phyloP scores from a whole-genome alignment of 2,888 invertebrate genomes.

The Mechanitis mazaeus region DNA sequence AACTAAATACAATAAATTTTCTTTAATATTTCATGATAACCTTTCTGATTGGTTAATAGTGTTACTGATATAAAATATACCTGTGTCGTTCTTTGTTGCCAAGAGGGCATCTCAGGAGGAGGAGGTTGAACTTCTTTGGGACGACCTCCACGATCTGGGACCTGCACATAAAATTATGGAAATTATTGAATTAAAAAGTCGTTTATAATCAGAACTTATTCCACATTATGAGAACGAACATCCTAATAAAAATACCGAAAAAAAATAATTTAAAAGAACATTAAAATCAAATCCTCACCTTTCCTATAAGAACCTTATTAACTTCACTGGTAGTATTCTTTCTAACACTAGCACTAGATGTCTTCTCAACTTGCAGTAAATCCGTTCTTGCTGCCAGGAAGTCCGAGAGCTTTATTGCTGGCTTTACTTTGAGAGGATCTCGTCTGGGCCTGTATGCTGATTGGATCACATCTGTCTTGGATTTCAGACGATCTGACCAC shows the following conservation, averaged over 20 bases:
- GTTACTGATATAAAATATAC: slow-evolving; percentile 12
- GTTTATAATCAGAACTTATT: too few relatives aligned
- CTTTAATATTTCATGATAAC: too few relatives aligned
- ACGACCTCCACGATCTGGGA: slow-evolving; percentile 96
- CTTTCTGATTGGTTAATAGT: not conserved
- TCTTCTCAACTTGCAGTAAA: slow-evolving; percentile 92
- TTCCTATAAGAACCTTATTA: slow-evolving; percentile 92
- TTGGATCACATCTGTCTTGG: slow-evolving; percentile 83
- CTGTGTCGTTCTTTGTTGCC: slow-evolving; percentile 78
- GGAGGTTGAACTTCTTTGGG: slow-evolving; percentile 94
- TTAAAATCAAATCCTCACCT: slow-evolving; percentile 59
- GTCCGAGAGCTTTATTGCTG: slow-evolving; percentile 83
- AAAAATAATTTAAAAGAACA: too few relatives aligned
- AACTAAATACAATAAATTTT: too few relatives aligned
- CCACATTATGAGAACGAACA: too few relatives aligned
- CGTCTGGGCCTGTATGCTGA: slow-evolving; percentile 60
- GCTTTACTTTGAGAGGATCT: slow-evolving; percentile 71
- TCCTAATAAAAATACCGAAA: too few relatives aligned
- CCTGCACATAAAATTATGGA: slow-evolving; percentile 60
- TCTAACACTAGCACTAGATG: slow-evolving; percentile 89
- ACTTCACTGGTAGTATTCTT: slow-evolving; percentile 89
- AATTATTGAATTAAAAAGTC: not conserved
- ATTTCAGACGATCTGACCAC: slow-evolving; percentile 90
- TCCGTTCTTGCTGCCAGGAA: slow-evolving; percentile 90
- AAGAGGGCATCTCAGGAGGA: slow-evolving; percentile 98